Conservation (phyloP, 2,113 vertebrate species). For the Nanorana parkeri region DNA sequence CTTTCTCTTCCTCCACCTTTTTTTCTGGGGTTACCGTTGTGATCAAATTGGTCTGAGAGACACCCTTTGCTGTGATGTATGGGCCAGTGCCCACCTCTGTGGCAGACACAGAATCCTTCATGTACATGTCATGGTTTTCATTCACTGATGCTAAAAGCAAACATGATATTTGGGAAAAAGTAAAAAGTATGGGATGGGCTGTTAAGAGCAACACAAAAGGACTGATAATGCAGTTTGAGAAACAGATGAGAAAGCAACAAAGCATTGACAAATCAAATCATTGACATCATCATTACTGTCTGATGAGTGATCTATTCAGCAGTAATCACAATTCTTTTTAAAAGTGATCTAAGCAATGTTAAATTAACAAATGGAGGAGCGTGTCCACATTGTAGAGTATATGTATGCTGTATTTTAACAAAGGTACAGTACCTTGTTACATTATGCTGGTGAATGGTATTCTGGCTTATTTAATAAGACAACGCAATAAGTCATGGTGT, state of each 20-base stretch:
- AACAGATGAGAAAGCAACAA: constrained; percentile 5
- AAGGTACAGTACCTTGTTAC: too few species aligned
- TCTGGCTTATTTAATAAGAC: too few species aligned
- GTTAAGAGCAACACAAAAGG: constrained; percentile 65
- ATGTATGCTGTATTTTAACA: too few species aligned
- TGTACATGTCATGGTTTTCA: constrained; percentile 92
- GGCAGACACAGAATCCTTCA: constrained; percentile 88
- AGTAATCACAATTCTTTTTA: too few species aligned
- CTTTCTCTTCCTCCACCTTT: constrained; percentile 87
- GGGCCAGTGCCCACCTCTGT: constrained; percentile 93
- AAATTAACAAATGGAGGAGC: too few species aligned
- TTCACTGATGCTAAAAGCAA: constrained; percentile 89
- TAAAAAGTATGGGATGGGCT: constrained; percentile 67
- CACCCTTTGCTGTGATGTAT: constrained; percentile 87
- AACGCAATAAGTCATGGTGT: too few species aligned
- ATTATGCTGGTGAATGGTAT: too few species aligned
- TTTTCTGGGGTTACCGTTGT: constrained; percentile 91
- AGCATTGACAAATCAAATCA: not conserved
- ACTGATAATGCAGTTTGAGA: constrained; percentile 56
- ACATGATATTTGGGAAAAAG: constrained; percentile 71
- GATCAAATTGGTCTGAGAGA: constrained; percentile 88
- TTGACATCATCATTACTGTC: not conserved
- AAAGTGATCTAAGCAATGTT: too few species aligned
- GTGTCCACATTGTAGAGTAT: too few species aligned
- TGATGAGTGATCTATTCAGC: too few species aligned